phyloP scores from a whole-genome alignment of 1,140 invertebrate genomes.

The Heliconius eleuchia region DNA sequence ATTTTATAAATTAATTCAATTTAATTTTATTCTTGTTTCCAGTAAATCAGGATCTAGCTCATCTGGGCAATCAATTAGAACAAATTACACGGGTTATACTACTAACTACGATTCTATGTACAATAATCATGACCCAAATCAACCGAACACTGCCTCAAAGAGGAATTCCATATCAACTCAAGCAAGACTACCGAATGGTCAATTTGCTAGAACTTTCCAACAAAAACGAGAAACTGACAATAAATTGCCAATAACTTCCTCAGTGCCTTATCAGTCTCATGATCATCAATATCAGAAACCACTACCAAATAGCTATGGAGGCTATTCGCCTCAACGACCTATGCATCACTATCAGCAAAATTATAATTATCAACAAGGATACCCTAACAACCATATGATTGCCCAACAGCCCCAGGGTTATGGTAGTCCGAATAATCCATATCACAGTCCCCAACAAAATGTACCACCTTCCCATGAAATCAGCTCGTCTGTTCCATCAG shows the following conservation, averaged over 20 bases:
- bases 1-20: neutral
- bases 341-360: slow-evolving; percentile 70
- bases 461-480: slow-evolving; percentile 67
- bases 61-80: slow-evolving; percentile 77
- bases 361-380: slow-evolving; percentile 68
- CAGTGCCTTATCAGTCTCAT: slow-evolving; percentile 67
- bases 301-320: slow-evolving; percentile 60
- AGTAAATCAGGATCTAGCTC: slow-evolving; percentile 80
- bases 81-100: slow-evolving; percentile 76
- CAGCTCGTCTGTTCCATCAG: slow-evolving; percentile 57
- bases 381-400: slow-evolving; percentile 62
- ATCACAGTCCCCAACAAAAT: slow-evolving; percentile 71
- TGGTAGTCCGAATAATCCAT: slow-evolving; percentile 64
- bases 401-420: slow-evolving; percentile 60
- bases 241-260: slow-evolving; percentile 47
- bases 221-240: slow-evolving; percentile 61
- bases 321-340: slow-evolving; percentile 68
- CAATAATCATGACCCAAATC: slow-evolving; percentile 66
- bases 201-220: slow-evolving; percentile 61
- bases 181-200: slow-evolving; percentile 62
- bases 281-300: slow-evolving; percentile 80
- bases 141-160: slow-evolving; percentile 63
- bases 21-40: slow-evolving; percentile 47
- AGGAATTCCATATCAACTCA: slow-evolving; percentile 64
- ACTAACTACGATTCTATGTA: slow-evolving; percentile 75